These are phyloP conservation scores for Chaetoderma sp. DNA, from an alignment of 2,888 invertebrate species.

Conservation along the genomic window DNA sequence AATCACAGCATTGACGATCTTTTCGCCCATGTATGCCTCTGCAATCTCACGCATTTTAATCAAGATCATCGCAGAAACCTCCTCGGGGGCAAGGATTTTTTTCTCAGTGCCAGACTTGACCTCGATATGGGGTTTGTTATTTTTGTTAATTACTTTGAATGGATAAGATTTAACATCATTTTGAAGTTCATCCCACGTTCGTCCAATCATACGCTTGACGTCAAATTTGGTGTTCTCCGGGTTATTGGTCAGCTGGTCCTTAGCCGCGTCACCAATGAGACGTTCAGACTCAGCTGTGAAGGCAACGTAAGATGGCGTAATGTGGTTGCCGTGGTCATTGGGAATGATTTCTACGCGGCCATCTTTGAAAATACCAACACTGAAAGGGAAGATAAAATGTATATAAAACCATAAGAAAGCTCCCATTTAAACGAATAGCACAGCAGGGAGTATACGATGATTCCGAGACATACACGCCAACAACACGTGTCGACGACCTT, in stretches of 20 bases:
- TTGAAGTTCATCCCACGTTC: slow-evolving; percentile 97
- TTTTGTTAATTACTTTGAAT: slow-evolving; percentile 89
- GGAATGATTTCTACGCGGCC: slow-evolving; percentile 98
- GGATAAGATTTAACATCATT: slow-evolving; percentile 97
- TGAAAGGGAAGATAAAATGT: slow-evolving; percentile 42
- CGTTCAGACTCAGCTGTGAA: slow-evolving; percentile 96
- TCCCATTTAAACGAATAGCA: too few relatives aligned
- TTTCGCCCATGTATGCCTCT: slow-evolving; percentile 94
- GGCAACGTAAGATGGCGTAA: slow-evolving; percentile 97
- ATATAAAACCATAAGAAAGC: too few relatives aligned
- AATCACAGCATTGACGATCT: slow-evolving; percentile 87
- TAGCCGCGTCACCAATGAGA: slow-evolving; percentile 97
- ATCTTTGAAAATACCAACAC: slow-evolving; percentile 82
- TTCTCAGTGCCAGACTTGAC: slow-evolving; percentile 67
- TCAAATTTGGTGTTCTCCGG: slow-evolving; percentile 99
- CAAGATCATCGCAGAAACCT: slow-evolving; percentile 98
- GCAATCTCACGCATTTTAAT: slow-evolving; percentile 98
- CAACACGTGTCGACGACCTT: too few relatives aligned
- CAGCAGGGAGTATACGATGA: too few relatives aligned
- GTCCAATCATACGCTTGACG: slow-evolving; percentile 96
- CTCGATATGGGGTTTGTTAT: slow-evolving; percentile 92
- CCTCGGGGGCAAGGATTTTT: slow-evolving; percentile 96
- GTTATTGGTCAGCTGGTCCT: slow-evolving; percentile 98
- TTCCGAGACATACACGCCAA: too few relatives aligned
- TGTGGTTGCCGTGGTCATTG: slow-evolving; percentile 98